Base-by-base conservation (phyloP, 1,140 invertebrate species). In the Nephila pilipes region DNA sequence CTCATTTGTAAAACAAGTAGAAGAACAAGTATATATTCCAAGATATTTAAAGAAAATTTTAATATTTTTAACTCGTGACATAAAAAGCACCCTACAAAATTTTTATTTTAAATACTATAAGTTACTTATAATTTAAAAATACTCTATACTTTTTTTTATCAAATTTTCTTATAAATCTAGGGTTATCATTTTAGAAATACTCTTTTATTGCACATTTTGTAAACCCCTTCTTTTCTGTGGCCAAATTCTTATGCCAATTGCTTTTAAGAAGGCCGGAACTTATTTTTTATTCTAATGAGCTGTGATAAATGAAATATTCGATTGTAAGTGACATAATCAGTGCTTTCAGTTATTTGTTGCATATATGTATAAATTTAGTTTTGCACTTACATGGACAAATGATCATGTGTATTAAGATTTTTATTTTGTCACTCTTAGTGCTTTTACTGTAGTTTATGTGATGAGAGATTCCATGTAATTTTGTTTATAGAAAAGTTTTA, bases 321-420 rank as follows among this genome's bases (percentile, higher is more conserved):
- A 87, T 93, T 54, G n/a, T 58, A 36, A 75, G 25, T 87, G 85
- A 93, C 91, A 87, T 93, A 87, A 93, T 36, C 91, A 92, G 81
- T 93, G 91, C 91, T 93, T 93, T 93, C 65, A 87, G 85, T 87
- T 83, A 85, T 75, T 92, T 93, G 91, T 93, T 93, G 83, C 83
- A 57, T 93, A 46, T 46, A 92, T 93, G 58, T 90, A 80, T 90
- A 58, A 90, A 81, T 85, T 79, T 87, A 60, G 46, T 93, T 75
- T 83, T 93, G 91, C 85, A 87, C 91, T 36, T 87, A 29, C 83
- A 58, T 83, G 60, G 36, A 90, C 46, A 57, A 46, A 90, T 22
- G 46, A 80, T 80, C 60, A 87, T 54, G 29, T 91, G 16, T 79
- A 80, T 80, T 93, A 60, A 80, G 54, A 75, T 87, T 93, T 75